Percentiles rank a stretch among this genome's conserved stretches.
phyloP scores from a whole-genome alignment of 2,888 invertebrate species.

The Oxystoma pomonae region DNA sequence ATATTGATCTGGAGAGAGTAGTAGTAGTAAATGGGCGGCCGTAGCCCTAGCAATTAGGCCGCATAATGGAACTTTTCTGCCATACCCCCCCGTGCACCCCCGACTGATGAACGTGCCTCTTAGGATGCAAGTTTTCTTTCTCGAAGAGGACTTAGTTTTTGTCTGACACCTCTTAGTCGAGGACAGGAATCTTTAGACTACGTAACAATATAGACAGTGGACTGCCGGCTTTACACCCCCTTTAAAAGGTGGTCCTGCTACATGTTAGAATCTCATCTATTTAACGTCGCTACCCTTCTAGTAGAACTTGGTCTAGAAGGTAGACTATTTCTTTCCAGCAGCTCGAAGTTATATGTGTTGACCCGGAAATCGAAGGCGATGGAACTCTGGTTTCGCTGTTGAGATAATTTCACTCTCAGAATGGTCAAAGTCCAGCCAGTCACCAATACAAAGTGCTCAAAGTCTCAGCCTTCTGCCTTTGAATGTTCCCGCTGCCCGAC shows the following conservation, averaged over 20 bases:
- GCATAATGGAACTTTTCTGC: neutral
- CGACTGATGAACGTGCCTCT: neutral
- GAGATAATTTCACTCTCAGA: no score
- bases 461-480: no score
- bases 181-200: no score
- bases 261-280: neutral
- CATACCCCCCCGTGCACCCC: neutral
- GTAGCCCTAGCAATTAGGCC: neutral
- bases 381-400: no score
- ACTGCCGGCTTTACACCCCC: neutral
- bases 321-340: neutral
- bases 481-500: no score
- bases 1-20: no score
- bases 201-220: neutral
- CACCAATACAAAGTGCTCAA: no score
- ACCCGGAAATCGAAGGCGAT: no score
- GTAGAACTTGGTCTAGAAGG: neutral
- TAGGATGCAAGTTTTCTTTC: neutral
- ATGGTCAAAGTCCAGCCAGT: no score
- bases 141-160: neutral
- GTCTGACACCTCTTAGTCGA: neutral
- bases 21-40: neutral
- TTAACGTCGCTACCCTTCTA: neutral
- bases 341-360: no score
- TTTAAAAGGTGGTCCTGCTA: neutral